Percentiles rank a stretch among this genome's conserved stretches.
These are phyloP conservation scores for Yasuhikotakia modesta DNA, from an alignment of 2,797 vertebrate species.

Conservation along the genomic window DNA sequence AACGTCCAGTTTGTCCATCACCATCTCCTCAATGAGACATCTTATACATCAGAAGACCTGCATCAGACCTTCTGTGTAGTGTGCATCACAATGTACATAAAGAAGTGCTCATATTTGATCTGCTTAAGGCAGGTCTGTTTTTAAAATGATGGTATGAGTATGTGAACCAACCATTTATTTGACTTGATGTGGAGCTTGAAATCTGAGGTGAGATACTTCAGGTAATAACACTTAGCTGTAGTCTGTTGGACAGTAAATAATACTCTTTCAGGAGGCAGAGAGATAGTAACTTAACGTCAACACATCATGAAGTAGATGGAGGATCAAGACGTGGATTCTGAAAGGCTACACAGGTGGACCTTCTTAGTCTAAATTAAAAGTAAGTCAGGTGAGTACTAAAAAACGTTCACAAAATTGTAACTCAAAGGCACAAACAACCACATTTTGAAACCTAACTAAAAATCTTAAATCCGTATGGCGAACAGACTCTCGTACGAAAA, in stretches of 20 bases:
- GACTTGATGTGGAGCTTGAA: conserved; percentile 28
- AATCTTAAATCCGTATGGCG: conserved; percentile 13
- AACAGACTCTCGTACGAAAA: conserved; percentile 49
- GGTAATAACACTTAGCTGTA: conserved; percentile 34
- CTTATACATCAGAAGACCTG: conserved; percentile 47
- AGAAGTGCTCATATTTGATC: conserved; percentile 31
- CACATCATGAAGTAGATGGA: conserved; percentile 8
- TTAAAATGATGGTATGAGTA: conserved; percentile 53
- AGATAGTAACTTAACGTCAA: conserved; percentile 6
- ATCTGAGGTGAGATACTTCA: conserved; percentile 41
- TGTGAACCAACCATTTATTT: conserved; percentile 19
- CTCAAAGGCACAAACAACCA: conserved; percentile 74
- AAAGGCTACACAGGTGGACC: conserved; percentile 52
- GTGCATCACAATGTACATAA: conserved; percentile 15
- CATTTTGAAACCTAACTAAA: conserved; percentile 26
- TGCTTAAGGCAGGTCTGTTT: conserved; percentile 66
- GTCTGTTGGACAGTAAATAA: conserved; percentile 39
- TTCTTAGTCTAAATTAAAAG: conserved; percentile 42
- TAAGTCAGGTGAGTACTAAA: conserved; percentile 16
- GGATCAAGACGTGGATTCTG: conserved; percentile 38
- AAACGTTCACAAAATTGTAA: conserved; percentile 45
- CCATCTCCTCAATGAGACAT: conserved; percentile 45
- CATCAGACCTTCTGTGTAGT: conserved; percentile 42
- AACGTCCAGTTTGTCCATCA: conserved; percentile 30
- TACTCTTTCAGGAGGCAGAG: conserved; percentile 30